A percentile compares a stretch with the other conserved stretches of the same genome.
These are phyloP conservation scores for Cantharis nigra DNA, from an alignment of 2,888 invertebrate genomes.

Conservation along the genomic window DNA sequence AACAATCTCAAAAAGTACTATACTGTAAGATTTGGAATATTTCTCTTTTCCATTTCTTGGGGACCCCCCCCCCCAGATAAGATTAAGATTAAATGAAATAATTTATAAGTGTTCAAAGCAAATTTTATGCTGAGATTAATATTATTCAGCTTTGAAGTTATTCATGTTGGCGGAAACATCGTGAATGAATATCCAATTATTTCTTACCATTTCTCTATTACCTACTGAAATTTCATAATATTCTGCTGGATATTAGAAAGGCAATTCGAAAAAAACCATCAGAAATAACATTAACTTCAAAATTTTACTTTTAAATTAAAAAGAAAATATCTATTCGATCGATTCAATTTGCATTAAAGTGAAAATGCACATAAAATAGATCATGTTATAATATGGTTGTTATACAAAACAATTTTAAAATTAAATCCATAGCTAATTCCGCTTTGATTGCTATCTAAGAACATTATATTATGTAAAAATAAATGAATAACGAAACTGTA, in stretches of 20 bases:
- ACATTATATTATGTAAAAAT: neutral
- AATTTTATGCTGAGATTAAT: too few relatives aligned
- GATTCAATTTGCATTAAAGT: neutral
- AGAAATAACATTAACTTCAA: neutral
- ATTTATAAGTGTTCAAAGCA: too few relatives aligned
- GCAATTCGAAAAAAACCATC: neutral
- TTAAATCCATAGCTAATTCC: neutral
- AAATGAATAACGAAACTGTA: neutral
- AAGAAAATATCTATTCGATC: neutral
- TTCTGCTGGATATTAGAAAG: neutral
- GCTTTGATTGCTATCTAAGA: neutral
- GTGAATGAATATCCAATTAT: neutral
- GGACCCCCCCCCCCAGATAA: too few relatives aligned
- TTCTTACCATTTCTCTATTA: neutral
- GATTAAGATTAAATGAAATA: too few relatives aligned
- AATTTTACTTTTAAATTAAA: neutral
- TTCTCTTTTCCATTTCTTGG: too few relatives aligned
- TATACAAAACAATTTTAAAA: neutral
- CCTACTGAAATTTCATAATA: neutral
- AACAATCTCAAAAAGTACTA: too few relatives aligned
- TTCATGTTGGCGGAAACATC: neutral
- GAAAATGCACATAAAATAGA: neutral
- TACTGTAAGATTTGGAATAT: too few relatives aligned
- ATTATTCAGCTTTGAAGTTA: neutral
- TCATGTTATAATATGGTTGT: neutral